A percentile compares a stretch with the other conserved stretches of the same genome.
These are phyloP conservation scores for Hartigia nigra DNA, from an alignment of 2,888 invertebrate genomes.

Conservation along the genomic window DNA sequence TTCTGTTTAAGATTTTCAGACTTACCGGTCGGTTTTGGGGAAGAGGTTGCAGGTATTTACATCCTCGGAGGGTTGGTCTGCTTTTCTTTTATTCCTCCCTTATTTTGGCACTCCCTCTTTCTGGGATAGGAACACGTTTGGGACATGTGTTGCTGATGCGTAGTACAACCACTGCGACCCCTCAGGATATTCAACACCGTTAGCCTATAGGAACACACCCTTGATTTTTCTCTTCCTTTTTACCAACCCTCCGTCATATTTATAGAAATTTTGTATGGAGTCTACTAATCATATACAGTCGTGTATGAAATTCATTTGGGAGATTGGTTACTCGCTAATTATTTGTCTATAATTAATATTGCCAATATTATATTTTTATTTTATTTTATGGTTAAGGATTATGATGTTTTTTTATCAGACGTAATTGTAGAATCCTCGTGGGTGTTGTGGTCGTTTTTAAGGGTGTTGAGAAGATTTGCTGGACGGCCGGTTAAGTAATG, in stretches of 20 bases:
- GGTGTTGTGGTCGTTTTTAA: constrained; percentile 9
- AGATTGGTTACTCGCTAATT: neutral
- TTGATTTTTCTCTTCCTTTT: constrained; percentile 23
- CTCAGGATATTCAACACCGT: constrained; percentile 32
- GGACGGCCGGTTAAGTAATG: constrained; percentile 33
- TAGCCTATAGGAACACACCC: constrained; percentile 14
- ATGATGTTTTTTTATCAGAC: neutral
- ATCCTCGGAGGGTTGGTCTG: neutral
- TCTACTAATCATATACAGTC: constrained; percentile 28
- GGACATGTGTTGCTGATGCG: constrained; percentile 51
- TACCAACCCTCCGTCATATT: constrained; percentile 31
- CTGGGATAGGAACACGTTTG: constrained; percentile 40
- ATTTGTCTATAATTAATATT: neutral
- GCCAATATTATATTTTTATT: neutral
- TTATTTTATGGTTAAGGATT: neutral
- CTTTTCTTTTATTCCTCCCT: neutral
- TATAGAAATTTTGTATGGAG: constrained; percentile 35
- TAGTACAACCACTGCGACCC: constrained; percentile 36
- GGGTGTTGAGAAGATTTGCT: constrained; percentile 16
- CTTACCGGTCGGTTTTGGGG: neutral
- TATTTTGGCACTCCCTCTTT: neutral
- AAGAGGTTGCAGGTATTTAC: neutral
- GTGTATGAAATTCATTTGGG: neutral
- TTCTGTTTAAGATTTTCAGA: neutral
- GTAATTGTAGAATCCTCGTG: neutral